Percentiles rank a stretch among this genome's conserved stretches.
These are phyloP conservation scores for Trichechus manatus DNA, from an alignment of 2,113 vertebrate species.

Conservation along the genomic window DNA sequence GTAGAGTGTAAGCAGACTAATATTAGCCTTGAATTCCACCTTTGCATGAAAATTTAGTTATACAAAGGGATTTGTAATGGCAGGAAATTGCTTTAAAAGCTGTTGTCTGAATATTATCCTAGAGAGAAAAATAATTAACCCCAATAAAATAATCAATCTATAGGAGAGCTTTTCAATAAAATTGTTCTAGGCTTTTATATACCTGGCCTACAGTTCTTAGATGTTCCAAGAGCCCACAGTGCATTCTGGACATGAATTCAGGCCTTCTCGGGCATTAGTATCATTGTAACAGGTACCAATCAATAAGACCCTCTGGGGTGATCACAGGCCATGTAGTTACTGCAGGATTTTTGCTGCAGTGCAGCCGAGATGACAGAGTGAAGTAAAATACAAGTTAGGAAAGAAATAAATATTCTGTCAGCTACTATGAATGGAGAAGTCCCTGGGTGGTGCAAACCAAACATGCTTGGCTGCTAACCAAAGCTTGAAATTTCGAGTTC, in stretches of 20 bases:
- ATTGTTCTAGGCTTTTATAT: slow-evolving; percentile 59
- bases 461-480: neutral
- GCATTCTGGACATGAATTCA: neutral
- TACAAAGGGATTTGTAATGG: slow-evolving; percentile 51
- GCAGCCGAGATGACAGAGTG: neutral
- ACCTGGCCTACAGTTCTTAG: slow-evolving; percentile 22
- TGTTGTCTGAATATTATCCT: neutral
- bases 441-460: neutral
- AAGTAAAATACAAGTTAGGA: neutral
- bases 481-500: neutral
- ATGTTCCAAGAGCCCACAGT: neutral
- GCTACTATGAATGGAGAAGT: neutral
- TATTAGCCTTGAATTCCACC: slow-evolving; percentile 60
- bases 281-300: neutral
- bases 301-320: neutral
- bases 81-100: slow-evolving; percentile 56
- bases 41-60: slow-evolving; percentile 35
- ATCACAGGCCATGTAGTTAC: accelerated
- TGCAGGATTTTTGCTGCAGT: accelerated
- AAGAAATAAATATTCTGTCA: neutral
- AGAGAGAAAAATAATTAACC: neutral
- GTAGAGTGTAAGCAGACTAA: slow-evolving; percentile 42
- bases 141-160: slow-evolving; percentile 42
- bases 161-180: neutral
- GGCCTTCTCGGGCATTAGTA: neutral